Evolutionary conservation across 2,797 vertebrate species (phyloP).

Genomic region (Parambassis ranga): DNA sequence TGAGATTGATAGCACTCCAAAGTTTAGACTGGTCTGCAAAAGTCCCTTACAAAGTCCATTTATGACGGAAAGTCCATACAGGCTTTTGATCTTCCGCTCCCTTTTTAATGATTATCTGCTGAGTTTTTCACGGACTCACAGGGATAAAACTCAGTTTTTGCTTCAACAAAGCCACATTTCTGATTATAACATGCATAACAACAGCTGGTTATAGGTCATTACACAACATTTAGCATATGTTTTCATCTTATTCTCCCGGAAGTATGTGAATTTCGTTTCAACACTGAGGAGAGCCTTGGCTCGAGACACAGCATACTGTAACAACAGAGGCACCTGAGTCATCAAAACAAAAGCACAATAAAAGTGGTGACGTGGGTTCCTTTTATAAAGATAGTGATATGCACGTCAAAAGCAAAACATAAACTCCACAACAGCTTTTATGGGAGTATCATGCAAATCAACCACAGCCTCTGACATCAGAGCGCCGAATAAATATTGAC

Average conservation of each 20-base stretch:
- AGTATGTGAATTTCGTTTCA: neutral
- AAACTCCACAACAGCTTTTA: neutral
- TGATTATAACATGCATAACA: neutral
- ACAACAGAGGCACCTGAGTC: slow-evolving; percentile 3
- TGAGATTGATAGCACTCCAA: slow-evolving; percentile 4
- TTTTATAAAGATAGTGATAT: slow-evolving; percentile 20
- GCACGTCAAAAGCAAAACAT: slow-evolving; percentile 22
- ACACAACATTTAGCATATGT: neutral
- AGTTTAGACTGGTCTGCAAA: slow-evolving; percentile 15
- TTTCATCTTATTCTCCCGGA: neutral
- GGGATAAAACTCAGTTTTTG: no score
- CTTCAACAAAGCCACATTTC: no score
- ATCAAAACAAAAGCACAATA: slow-evolving; percentile 22
- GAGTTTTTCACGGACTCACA: neutral
- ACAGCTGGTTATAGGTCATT: neutral
- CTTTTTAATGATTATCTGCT: slow-evolving; percentile 6
- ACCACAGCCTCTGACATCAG: neutral
- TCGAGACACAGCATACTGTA: neutral
- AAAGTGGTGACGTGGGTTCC: slow-evolving; percentile 8
- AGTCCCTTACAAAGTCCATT: slow-evolving; percentile 34
- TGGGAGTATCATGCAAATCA: slow-evolving; percentile 20
- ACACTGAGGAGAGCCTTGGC: neutral
- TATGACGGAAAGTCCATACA: neutral
- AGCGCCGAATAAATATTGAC: slow-evolving; percentile 18
- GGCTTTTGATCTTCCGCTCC: slow-evolving; percentile 44